Conservation (phyloP, 2,888 invertebrate species). For the Andrena chrysosceles region DNA sequence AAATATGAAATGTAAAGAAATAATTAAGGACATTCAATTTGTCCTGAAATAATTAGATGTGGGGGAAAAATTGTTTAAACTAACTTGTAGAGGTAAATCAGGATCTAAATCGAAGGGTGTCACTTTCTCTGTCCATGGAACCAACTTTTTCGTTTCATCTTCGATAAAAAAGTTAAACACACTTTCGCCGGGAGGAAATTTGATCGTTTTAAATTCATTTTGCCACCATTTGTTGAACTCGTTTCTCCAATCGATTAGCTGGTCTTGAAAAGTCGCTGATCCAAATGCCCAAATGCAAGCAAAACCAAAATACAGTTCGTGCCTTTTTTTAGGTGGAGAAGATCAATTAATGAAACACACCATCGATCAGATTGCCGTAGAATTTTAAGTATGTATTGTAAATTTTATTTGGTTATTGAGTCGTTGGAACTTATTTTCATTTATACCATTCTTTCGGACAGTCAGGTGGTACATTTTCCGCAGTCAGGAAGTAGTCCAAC, state of each 20-base stretch:
- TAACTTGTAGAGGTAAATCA: slow-evolving; percentile 94
- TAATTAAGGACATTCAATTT: background rate
- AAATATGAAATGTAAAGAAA: no score
- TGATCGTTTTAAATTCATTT: slow-evolving; percentile 95
- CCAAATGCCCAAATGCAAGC: slow-evolving; percentile 97
- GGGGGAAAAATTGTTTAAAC: slow-evolving; percentile 4
- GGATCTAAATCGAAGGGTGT: slow-evolving; percentile 92
- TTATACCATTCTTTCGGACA: slow-evolving; percentile 95
- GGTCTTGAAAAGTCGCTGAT: slow-evolving; percentile 95
- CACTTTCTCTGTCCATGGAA: slow-evolving; percentile 95
- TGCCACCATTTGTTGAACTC: slow-evolving; percentile 98
- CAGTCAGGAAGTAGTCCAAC: slow-evolving; percentile 93
- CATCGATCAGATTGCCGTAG: background rate
- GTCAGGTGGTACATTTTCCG: slow-evolving; percentile 92
- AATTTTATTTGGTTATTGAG: background rate
- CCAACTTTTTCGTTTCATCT: slow-evolving; percentile 92
- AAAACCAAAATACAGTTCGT: slow-evolving; percentile 97
- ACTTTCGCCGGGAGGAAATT: slow-evolving; percentile 93
- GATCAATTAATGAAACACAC: background rate
- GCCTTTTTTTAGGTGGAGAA: slow-evolving; percentile 84
- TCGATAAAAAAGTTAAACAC: slow-evolving; percentile 97
- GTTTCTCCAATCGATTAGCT: slow-evolving; percentile 95
- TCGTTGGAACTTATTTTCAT: background rate
- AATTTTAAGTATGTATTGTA: background rate
- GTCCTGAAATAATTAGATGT: background rate